Evolutionary conservation across 2,797 vertebrate genomes (phyloP).

Genomic region (Cyclopterus lumpus): DNA sequence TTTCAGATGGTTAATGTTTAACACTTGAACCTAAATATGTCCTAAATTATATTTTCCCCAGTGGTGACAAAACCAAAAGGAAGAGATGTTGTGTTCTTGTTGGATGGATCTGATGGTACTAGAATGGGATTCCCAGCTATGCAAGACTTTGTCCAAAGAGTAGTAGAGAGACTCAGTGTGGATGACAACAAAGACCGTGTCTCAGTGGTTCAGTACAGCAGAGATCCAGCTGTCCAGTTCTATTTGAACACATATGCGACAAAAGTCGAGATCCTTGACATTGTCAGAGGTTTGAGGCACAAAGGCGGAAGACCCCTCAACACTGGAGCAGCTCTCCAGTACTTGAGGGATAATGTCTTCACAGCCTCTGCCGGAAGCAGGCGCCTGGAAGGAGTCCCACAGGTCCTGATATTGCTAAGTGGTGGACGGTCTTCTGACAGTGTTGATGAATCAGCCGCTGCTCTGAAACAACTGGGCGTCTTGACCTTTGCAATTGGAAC

Average conservation of each 20-base stretch:
- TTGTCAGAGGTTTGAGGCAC: slow-evolving; percentile 34
- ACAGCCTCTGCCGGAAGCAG: slow-evolving; percentile 3
- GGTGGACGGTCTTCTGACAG: no score
- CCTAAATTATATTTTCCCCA: slow-evolving; percentile 27
- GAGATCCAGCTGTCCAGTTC: slow-evolving; percentile 45
- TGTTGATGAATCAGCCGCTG: slow-evolving; percentile 49
- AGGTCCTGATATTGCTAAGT: no score
- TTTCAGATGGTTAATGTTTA: not conserved
- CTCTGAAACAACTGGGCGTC: slow-evolving; percentile 82
- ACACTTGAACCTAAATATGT: slow-evolving; percentile 5
- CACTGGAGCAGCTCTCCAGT: slow-evolving; percentile 53
- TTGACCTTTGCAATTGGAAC: slow-evolving; percentile 77
- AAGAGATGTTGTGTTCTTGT: slow-evolving; percentile 58
- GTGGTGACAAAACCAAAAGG: slow-evolving; percentile 24
- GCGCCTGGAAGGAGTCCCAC: not conserved
- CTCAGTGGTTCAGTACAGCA: slow-evolving; percentile 71
- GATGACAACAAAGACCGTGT: slow-evolving; percentile 52
- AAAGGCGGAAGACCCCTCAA: slow-evolving; percentile 1
- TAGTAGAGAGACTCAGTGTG: slow-evolving; percentile 49
- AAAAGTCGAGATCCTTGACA: slow-evolving; percentile 18
- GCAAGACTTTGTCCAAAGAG: slow-evolving; percentile 58
- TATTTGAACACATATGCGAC: not conserved
- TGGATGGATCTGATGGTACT: slow-evolving; percentile 47
- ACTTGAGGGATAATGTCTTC: slow-evolving; percentile 72
- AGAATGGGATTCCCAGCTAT: slow-evolving; percentile 55